Percentiles rank a stretch among this genome's conserved stretches.
These are phyloP conservation scores for Scelioninae gen. 2 DNA, from an alignment of 2,888 invertebrate species.

Conservation along the genomic window DNA sequence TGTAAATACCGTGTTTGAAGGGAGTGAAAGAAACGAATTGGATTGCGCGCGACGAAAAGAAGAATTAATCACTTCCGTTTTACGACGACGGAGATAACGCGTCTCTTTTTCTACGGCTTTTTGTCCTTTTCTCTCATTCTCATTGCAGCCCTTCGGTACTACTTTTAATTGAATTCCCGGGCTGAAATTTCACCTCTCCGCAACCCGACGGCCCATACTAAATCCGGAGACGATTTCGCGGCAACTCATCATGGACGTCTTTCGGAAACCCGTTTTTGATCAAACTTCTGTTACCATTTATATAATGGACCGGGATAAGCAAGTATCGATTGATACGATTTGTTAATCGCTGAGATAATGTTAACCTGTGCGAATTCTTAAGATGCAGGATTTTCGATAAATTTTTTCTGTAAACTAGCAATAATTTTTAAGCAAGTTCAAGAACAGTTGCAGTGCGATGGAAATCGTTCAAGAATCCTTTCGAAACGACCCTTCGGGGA, in stretches of 20 bases:
- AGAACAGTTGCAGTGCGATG: slow-evolving; percentile 28
- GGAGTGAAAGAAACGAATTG: slow-evolving; percentile 30
- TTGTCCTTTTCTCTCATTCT: slow-evolving; percentile 49
- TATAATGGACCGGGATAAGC: too few species aligned
- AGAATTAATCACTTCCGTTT: slow-evolving; percentile 60
- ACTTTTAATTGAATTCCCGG: slow-evolving; percentile 74
- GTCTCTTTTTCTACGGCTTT: slow-evolving; percentile 56
- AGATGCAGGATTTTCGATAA: too few species aligned
- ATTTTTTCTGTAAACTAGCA: not conserved
- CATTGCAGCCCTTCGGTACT: slow-evolving; percentile 65
- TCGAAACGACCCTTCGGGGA: slow-evolving; percentile 49
- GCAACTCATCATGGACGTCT: slow-evolving; percentile 40
- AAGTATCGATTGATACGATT: too few species aligned
- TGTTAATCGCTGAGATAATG: too few species aligned
- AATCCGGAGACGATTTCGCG: slow-evolving; percentile 62
- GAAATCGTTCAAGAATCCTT: slow-evolving; percentile 62
- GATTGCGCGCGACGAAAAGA: slow-evolving; percentile 56
- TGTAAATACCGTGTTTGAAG: slow-evolving; percentile 37
- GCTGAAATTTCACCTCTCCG: slow-evolving; percentile 71
- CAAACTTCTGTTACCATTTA: slow-evolving; percentile 31
- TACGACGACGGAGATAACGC: slow-evolving; percentile 60
- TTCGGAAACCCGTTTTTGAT: slow-evolving; percentile 45
- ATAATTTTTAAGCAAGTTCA: slow-evolving; percentile 5
- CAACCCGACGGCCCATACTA: slow-evolving; percentile 61
- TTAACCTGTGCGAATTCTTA: too few species aligned